Evolutionary conservation across 2,888 invertebrate genomes (phyloP).

Genomic region (Epinotia ramella): DNA sequence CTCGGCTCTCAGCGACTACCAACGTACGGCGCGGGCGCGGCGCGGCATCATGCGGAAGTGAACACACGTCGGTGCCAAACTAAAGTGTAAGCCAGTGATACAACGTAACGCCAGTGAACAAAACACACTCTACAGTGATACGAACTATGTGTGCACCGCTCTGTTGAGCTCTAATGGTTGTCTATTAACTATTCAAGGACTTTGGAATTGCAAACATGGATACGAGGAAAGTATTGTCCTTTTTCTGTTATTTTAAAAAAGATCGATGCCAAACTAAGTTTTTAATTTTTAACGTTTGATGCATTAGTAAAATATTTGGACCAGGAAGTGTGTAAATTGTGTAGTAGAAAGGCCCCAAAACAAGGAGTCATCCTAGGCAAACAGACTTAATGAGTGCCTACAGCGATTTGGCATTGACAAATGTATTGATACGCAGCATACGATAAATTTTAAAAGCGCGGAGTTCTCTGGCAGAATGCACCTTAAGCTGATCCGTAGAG

Average conservation of each 20-base stretch:
- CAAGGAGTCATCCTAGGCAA: constrained; percentile 30
- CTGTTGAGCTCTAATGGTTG: constrained; percentile 75
- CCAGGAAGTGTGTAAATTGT: constrained; percentile 57
- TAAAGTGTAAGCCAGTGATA: constrained; percentile 74
- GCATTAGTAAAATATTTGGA: constrained; percentile 22
- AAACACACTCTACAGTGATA: constrained; percentile 69
- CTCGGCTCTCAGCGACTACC: constrained; percentile 78
- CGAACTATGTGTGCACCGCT: constrained; percentile 82
- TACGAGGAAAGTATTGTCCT: constrained; percentile 82
- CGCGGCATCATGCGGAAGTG: constrained; percentile 82
- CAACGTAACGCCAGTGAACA: constrained; percentile 59
- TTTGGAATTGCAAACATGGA: constrained; percentile 79
- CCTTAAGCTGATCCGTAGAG: constrained; percentile 70
- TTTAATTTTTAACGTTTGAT: not conserved
- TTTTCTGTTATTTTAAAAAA: constrained; percentile 32
- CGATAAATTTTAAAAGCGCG: constrained; percentile 70
- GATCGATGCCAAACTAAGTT: not conserved
- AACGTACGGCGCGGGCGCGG: constrained; percentile 70
- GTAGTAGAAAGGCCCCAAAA: constrained; percentile 34
- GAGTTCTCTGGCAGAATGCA: constrained; percentile 69
- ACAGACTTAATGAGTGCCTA: constrained; percentile 43
- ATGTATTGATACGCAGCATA: constrained; percentile 77
- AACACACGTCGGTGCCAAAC: constrained; percentile 68
- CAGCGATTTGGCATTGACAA: constrained; percentile 73
- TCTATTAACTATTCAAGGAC: constrained; percentile 75